Evolutionary conservation across 2,888 invertebrate species (phyloP), one percentile per base, ranked within the genome.

Genomic region (Chymomyza fuscimana): DNA sequence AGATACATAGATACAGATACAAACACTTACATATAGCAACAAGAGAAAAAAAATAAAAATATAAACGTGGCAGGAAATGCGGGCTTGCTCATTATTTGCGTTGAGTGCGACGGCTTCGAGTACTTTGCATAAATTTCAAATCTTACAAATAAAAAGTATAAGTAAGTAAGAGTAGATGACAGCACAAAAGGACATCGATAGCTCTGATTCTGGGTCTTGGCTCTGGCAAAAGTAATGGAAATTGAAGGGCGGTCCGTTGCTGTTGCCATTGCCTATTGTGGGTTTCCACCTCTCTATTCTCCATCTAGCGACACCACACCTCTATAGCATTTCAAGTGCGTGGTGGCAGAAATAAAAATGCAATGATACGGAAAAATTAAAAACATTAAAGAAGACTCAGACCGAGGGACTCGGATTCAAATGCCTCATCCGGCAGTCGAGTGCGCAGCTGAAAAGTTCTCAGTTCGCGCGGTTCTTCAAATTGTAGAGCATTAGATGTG

Each of bases 141-240:
- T 88, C 83, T 85, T 80, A 64, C 70, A 72, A 70, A 72, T 67
- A 60, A 68, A 71, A 69, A 71, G 61, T 73, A 70, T 56, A 73
- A 69, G 52, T 40, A 79, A 69, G 54, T 65, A 65, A 70, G 54
- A 72, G 69, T 78, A 87, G 82, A 81, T 84, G 79, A 84, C 82
- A 75, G 64, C 79, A 90, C 89, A 89, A 89, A 89, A 89, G 88
- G 89, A 90, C 90, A 89, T 89, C 90, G 89, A 89, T 89, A 89
- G 86, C 89, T 80, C 74, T 76, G 69, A 46, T 46, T 46, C 40
- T 46, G 40, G 40, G 40, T 46, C 74, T 75, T 22, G 10, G 58
- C 58, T 63, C 79, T 72, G 74, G 82, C 80, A 81, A 88, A 87
- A 85, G 89, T 74, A 87, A 80, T 82, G 83, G 82, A 89, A 86